phyloP scores from a whole-genome alignment of 2,797 vertebrate species.

The Rhyacichthys aspro region DNA sequence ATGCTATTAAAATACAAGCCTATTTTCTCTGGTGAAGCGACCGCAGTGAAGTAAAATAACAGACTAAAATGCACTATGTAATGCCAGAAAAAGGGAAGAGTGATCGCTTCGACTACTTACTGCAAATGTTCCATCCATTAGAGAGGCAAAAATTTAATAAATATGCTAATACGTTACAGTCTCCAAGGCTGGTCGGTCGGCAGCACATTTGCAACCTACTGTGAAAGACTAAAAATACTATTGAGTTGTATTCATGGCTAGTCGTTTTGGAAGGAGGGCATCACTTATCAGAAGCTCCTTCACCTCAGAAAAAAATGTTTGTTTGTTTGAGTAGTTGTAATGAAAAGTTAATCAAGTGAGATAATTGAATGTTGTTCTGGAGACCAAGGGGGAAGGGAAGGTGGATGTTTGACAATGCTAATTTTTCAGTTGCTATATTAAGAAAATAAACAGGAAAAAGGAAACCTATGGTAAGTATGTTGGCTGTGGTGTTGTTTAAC shows the following conservation, averaged over 20 bases:
- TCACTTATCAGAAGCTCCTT: constrained; percentile 63
- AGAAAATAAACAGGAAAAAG: constrained; percentile 18
- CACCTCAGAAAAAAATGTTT: constrained; percentile 65
- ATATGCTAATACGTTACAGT: constrained; percentile 72
- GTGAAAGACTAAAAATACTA: constrained; percentile 46
- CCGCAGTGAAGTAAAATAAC: constrained; percentile 34
- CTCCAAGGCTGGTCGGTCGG: constrained; percentile 50
- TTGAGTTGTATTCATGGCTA: constrained; percentile 50
- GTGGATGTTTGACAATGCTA: constrained; percentile 62
- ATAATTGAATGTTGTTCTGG: constrained; percentile 80
- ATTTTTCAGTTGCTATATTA: constrained; percentile 47
- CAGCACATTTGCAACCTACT: constrained; percentile 54
- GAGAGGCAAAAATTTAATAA: constrained; percentile 69
- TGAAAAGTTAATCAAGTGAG: constrained; percentile 84
- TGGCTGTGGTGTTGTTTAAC: no score
- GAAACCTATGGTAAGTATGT: not conserved
- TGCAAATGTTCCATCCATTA: constrained; percentile 75
- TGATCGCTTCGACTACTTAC: constrained; percentile 62
- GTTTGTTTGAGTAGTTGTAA: constrained; percentile 76
- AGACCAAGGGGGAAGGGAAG: constrained; percentile 52
- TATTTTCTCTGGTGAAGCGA: constrained; percentile 22
- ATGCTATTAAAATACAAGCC: constrained; percentile 12
- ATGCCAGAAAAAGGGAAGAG: constrained; percentile 37
- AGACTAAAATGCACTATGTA: constrained; percentile 27
- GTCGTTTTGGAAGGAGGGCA: constrained; percentile 53